phyloP scores from a whole-genome alignment of 2,797 vertebrate species.

The Stomatorhinus walkeri region DNA sequence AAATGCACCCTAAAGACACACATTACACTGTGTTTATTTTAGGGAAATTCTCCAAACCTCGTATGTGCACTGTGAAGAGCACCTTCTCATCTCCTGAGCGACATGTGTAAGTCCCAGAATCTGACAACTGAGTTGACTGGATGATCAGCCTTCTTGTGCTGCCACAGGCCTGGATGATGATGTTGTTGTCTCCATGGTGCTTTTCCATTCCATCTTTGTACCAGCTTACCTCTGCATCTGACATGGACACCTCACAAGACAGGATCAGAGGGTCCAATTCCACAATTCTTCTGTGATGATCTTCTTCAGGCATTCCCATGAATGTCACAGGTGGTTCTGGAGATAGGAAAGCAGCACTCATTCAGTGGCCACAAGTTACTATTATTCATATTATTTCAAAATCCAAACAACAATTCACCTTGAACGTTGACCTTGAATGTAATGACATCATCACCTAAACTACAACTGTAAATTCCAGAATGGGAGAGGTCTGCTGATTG shows the following conservation, averaged over 20 bases:
- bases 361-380: slow-evolving; percentile 8
- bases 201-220: slow-evolving; percentile 73
- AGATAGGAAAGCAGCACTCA: slow-evolving; percentile 13
- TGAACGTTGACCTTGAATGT: slow-evolving; percentile 75
- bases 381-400: slow-evolving; percentile 20
- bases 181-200: slow-evolving; percentile 40
- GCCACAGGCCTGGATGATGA: slow-evolving; percentile 56
- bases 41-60: slow-evolving; percentile 60
- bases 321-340: slow-evolving; percentile 62
- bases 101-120: slow-evolving; percentile 72
- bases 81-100: slow-evolving; percentile 59
- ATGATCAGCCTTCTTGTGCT: slow-evolving; percentile 58
- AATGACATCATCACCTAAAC: slow-evolving; percentile 54
- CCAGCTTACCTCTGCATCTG: slow-evolving; percentile 63
- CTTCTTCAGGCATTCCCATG: slow-evolving; percentile 53
- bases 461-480: slow-evolving; percentile 75
- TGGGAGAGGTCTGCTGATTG: slow-evolving; percentile 54
- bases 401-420: slow-evolving; percentile 64
- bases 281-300: slow-evolving; percentile 64
- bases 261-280: slow-evolving; percentile 64
- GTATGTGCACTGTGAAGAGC: slow-evolving; percentile 75
- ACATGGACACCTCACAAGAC: slow-evolving; percentile 65
- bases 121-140: slow-evolving; percentile 46
- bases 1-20: not conserved
- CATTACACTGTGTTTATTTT: slow-evolving; percentile 47